phyloP scores from a whole-genome alignment of 2,888 invertebrate genomes.

The Clepsis dumicolana region DNA sequence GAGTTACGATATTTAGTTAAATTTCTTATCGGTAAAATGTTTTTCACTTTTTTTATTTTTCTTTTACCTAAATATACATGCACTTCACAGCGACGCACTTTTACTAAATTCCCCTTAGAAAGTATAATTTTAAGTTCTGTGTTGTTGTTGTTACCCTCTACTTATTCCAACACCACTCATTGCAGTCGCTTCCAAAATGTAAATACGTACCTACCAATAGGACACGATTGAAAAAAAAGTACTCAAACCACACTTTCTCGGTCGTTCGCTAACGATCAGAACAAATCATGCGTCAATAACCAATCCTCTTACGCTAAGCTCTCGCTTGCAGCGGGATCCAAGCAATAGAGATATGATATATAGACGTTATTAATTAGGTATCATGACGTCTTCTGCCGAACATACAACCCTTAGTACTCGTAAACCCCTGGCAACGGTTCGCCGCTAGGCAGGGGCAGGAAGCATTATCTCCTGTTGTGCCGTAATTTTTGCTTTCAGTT shows the following conservation, averaged over 20 bases:
- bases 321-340: conserved; percentile 65
- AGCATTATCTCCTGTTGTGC: conserved; percentile 37
- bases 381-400: conserved; percentile 82
- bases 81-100: no score
- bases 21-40: no score
- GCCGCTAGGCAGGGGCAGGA: conserved; percentile 24
- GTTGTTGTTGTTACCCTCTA: no score
- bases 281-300: conserved; percentile 79
- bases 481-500: conserved; percentile 33
- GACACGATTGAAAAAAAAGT: neutral
- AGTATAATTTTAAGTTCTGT: no score
- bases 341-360: conserved; percentile 84
- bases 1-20: no score
- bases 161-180: no score
- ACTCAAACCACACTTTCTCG: neutral
- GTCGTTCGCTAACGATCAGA: conserved; percentile 69
- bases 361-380: conserved; percentile 85
- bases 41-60: no score
- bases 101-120: no score
- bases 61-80: no score
- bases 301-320: conserved; percentile 82
- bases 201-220: neutral
- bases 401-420: conserved; percentile 64
- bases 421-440: conserved; percentile 59
- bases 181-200: no score